phyloP scores from a whole-genome alignment of 2,797 vertebrate species.

The Urocyon cinereoargenteus region DNA sequence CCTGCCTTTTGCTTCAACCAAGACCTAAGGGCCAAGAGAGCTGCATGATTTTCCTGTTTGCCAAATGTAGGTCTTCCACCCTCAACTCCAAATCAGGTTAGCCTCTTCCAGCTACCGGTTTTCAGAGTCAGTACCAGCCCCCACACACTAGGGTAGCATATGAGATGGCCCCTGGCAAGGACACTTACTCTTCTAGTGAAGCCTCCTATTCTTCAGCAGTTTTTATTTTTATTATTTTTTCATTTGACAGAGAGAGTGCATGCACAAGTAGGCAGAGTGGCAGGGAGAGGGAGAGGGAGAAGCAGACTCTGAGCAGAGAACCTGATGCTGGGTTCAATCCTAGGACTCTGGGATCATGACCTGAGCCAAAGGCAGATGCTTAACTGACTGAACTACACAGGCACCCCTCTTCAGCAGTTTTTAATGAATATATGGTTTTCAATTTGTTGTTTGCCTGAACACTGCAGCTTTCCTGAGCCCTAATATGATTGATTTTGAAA shows the following conservation, averaged over 20 bases:
- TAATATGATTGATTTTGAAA: not conserved
- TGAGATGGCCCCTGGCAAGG: not conserved
- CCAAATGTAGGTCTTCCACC: not conserved
- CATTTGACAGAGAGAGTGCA: no score
- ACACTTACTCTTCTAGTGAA: not conserved
- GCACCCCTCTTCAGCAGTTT: not conserved
- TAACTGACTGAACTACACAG: no score
- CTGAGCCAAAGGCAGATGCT: no score
- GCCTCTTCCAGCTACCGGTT: not conserved
- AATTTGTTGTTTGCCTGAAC: not conserved
- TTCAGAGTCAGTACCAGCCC: not conserved
- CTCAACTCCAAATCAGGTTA: not conserved
- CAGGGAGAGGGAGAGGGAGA: no score
- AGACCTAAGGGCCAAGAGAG: not conserved
- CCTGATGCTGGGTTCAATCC: no score
- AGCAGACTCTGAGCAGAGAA: no score
- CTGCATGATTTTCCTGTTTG: not conserved
- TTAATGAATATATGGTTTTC: not conserved
- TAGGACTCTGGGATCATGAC: no score
- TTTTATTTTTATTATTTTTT: not conserved
- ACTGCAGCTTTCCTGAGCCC: not conserved
- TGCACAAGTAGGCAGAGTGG: no score
- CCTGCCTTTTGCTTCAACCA: not conserved
- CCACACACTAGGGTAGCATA: not conserved
- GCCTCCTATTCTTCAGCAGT: not conserved